Conservation (phyloP, 1,140 invertebrate species). For the Monochamus saltuarius region DNA sequence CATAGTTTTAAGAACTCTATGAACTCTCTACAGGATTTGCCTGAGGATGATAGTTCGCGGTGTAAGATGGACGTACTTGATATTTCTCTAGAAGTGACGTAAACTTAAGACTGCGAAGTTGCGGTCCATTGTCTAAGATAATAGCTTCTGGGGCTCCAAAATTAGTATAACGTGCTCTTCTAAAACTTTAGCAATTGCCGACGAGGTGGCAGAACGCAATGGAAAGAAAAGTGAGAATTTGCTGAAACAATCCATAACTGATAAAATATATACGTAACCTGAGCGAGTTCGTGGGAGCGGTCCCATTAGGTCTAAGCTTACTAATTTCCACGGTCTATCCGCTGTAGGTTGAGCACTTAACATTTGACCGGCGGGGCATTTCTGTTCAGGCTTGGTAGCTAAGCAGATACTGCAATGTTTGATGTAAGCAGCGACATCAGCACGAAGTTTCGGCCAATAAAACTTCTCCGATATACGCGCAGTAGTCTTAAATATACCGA, state of each 20-base stretch:
- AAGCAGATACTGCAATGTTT: constrained; percentile 4
- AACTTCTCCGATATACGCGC: constrained; percentile 4
- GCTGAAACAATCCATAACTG: constrained; percentile 13
- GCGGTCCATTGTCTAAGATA: constrained; percentile 4
- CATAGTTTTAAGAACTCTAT: constrained; percentile 41
- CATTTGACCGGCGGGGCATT: constrained; percentile 17
- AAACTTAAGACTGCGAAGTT: too few relatives aligned
- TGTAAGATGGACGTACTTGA: too few relatives aligned
- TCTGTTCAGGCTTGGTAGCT: too few relatives aligned
- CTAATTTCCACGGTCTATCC: constrained; percentile 18
- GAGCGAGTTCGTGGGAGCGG: constrained; percentile 1
- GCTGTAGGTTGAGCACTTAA: not conserved
- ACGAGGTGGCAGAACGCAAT: constrained; percentile 11
- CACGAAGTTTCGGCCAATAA: constrained; percentile 25
- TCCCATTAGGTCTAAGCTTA: constrained; percentile 16
- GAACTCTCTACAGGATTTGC: constrained; percentile 29
- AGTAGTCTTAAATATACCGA: constrained; percentile 32
- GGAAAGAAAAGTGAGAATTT: constrained; percentile 21
- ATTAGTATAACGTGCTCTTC: constrained; percentile 22
- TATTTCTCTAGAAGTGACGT: too few relatives aligned
- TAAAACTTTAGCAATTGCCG: not conserved
- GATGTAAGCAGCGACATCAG: constrained; percentile 15
- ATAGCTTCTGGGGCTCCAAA: constrained; percentile 29
- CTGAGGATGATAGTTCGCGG: constrained; percentile 22
- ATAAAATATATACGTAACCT: constrained; percentile 17